phyloP scores from a whole-genome alignment of 2,888 invertebrate genomes.

The Euzophera pinguis region DNA sequence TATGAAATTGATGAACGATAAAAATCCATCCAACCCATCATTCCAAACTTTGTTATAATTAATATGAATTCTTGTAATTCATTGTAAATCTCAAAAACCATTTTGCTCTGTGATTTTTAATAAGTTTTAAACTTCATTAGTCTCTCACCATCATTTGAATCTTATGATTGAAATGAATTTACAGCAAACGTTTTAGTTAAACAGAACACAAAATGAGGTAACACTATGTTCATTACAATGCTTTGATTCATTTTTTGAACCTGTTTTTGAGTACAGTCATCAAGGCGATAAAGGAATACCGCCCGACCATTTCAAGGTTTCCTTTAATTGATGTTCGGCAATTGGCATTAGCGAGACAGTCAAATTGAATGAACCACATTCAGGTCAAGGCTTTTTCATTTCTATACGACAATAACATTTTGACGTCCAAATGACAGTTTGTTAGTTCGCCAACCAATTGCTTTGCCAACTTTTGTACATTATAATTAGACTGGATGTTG shows the following conservation, averaged over 20 bases:
- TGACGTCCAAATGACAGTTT: slow-evolving; percentile 14
- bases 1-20: too few relatives aligned
- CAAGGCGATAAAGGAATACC: slow-evolving; percentile 43
- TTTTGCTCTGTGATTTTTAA: too few relatives aligned
- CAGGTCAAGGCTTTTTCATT: slow-evolving; percentile 57
- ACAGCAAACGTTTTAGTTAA: too few relatives aligned
- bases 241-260: neutral
- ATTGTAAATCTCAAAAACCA: too few relatives aligned
- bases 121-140: too few relatives aligned
- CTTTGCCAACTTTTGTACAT: slow-evolving; percentile 14
- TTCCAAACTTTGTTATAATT: too few relatives aligned
- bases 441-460: slow-evolving; percentile 3
- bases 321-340: slow-evolving; percentile 63
- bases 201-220: too few relatives aligned
- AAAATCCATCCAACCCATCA: too few relatives aligned
- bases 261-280: slow-evolving; percentile 37
- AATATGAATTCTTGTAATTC: too few relatives aligned
- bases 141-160: too few relatives aligned
- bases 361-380: slow-evolving; percentile 66
- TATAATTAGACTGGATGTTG: neutral
- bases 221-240: too few relatives aligned
- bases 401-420: slow-evolving; percentile 23
- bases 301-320: slow-evolving; percentile 44
- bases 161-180: too few relatives aligned
- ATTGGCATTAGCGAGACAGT: slow-evolving; percentile 58